These are phyloP conservation scores for Pocillopora verrucosa DNA, from an alignment of 64 coral and sea anemone species.

Conservation along the genomic window DNA sequence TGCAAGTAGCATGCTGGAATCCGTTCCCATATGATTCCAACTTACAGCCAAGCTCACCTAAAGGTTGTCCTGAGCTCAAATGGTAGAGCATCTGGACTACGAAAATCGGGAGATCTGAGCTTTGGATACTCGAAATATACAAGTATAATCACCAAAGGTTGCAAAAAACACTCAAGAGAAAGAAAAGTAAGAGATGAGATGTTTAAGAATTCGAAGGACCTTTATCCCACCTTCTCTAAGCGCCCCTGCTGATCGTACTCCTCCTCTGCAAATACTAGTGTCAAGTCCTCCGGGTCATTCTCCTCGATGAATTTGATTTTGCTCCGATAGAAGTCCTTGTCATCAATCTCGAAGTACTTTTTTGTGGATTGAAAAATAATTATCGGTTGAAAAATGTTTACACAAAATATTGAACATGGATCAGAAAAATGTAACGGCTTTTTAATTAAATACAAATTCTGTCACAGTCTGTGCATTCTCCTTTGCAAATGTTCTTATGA, in stretches of 20 bases:
- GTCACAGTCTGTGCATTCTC: no score
- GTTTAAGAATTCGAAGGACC: background rate
- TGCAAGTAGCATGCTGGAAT: no score
- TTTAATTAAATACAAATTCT: no score
- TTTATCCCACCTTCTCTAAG: constrained; percentile 63
- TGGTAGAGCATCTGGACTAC: no score
- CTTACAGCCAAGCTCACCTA: no score
- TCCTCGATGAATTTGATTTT: constrained; percentile 96
- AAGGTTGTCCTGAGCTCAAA: no score
- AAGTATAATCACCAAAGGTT: background rate
- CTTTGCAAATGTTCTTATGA: no score
- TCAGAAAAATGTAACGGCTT: background rate
- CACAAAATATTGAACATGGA: background rate
- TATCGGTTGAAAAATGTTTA: background rate
- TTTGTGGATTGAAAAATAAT: background rate
- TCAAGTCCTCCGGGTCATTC: constrained; percentile 86
- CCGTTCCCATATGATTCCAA: no score
- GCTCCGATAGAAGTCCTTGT: constrained; percentile 89
- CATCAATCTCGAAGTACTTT: constrained; percentile 95
- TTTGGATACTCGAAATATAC: no score
- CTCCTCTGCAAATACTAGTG: constrained; percentile 84
- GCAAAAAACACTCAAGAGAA: background rate
- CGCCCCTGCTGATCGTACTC: constrained; percentile 65
- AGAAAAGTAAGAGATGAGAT: background rate
- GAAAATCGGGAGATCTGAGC: no score